Base-by-base conservation (phyloP, 2,888 invertebrate species). In the Callyntrura sp. region DNA sequence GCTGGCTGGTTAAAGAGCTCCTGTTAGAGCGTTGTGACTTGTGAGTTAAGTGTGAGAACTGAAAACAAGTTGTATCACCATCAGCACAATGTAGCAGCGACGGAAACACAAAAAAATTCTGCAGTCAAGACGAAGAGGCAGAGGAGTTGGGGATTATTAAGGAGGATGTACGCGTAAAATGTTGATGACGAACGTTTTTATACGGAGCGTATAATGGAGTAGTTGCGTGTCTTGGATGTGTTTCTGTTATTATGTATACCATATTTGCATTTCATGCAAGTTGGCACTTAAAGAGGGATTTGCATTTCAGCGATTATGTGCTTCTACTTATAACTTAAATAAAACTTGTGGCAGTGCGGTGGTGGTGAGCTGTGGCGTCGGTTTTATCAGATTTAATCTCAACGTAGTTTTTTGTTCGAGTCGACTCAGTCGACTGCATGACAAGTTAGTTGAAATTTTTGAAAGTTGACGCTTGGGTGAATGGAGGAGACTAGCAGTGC, bases 261-360 rank as follows among this genome's bases (percentile, higher is more conserved):
- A n/a, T n/a, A n/a, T n/a, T n/a, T n/a, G n/a, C n/a, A n/a, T n/a
- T 68, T 68, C 65, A 35, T 68, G 65, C 65, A 68, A 68, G 65
- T 35, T 25, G 14, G n/a, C 35, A 68, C n/a, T 35, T 35, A 68
- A 68, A n/a, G 35, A 12, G 14, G 35, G n/a, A 68, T 68, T 68
- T 68, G 60, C 60, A 62, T 62, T 62, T 20, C 48, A 73, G 73
- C 12, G 9, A 11, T 45, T n/a, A 73, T 45, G n/a, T n/a, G n/a
- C n/a, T n/a, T n/a, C n/a, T n/a, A n/a, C n/a, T n/a, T n/a, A n/a
- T n/a, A n/a, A n/a, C n/a, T n/a, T n/a, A n/a, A n/a, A n/a, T n/a
- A n/a, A n/a, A n/a, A n/a, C n/a, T n/a, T n/a, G n/a, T n/a, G 17
- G 12, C 2, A 73, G 48, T 45, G 5, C 35, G 17, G n/a, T 43